phyloP scores from a whole-genome alignment of 2,888 invertebrate species.

The Himalopsyche kuldschensis region DNA sequence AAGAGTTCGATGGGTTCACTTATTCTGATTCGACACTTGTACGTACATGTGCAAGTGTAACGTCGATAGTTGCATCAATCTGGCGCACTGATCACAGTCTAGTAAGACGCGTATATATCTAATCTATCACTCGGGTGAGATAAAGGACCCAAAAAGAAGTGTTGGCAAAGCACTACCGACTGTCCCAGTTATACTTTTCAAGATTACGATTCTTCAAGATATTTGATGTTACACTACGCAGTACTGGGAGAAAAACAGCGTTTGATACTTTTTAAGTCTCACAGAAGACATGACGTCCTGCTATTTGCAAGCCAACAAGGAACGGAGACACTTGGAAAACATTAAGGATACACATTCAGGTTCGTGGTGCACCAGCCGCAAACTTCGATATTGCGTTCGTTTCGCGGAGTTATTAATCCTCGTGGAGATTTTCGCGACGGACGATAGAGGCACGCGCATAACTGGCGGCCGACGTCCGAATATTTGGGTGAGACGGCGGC shows the following conservation, averaged over 20 bases:
- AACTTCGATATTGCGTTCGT: not conserved
- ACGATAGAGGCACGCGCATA: not conserved
- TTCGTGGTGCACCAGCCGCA: not conserved
- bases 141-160: not conserved
- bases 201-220: no score
- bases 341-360: not conserved
- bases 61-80: not conserved
- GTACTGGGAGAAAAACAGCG: no score
- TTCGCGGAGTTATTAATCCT: not conserved
- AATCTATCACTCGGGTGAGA: not conserved
- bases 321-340: not conserved
- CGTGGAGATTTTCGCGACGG: not conserved
- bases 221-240: no score
- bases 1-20: not conserved
- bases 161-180: not conserved
- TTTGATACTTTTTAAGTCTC: not conserved
- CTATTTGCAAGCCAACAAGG: not conserved
- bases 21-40: not conserved
- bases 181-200: no score
- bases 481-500: not conserved
- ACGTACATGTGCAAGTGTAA: no score
- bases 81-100: not conserved
- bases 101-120: no score
- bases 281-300: not conserved
- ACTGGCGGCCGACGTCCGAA: conserved; percentile 1